Evolutionary conservation across 2,113 vertebrate genomes (phyloP).

Genomic region (Alligator mississippiensis): DNA sequence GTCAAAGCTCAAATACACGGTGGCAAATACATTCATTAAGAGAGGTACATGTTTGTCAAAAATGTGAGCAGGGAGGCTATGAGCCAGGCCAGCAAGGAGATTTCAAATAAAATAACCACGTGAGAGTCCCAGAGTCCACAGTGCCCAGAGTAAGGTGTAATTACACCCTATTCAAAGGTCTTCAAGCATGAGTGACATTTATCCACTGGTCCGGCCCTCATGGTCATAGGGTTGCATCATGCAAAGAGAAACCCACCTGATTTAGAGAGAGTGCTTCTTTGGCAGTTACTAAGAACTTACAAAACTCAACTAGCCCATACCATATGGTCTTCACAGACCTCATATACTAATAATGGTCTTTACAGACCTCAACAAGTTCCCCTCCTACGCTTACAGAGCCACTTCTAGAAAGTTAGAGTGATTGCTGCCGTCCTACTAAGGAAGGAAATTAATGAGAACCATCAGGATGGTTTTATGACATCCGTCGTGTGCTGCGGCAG

Average conservation of each 20-base stretch:
- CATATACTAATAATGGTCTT: not conserved
- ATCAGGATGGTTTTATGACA: not conserved
- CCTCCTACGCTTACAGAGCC: not conserved
- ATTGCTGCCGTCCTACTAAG: not conserved
- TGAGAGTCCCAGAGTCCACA: not conserved
- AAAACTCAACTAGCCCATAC: not conserved
- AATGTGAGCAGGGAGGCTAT: rapidly evolving
- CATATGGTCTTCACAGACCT: not conserved
- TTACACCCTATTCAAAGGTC: not conserved
- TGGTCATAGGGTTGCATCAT: not conserved
- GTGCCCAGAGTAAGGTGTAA: not conserved
- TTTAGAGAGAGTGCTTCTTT: not conserved
- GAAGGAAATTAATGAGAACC: not conserved
- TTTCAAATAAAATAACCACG: not conserved
- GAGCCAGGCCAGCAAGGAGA: not conserved
- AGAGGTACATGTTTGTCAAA: rapidly evolving
- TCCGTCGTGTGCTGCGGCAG: not conserved
- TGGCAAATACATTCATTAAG: not conserved
- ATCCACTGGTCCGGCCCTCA: not conserved
- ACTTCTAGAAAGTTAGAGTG: not conserved
- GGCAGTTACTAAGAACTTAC: not conserved
- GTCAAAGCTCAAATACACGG: not conserved
- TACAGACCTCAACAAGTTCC: not conserved
- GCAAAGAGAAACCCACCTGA: not conserved
- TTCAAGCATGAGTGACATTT: not conserved